Evolutionary conservation across 2,113 vertebrate genomes (phyloP), one percentile per base, ranked within the genome.

Genomic region (Albula goreensis): DNA sequence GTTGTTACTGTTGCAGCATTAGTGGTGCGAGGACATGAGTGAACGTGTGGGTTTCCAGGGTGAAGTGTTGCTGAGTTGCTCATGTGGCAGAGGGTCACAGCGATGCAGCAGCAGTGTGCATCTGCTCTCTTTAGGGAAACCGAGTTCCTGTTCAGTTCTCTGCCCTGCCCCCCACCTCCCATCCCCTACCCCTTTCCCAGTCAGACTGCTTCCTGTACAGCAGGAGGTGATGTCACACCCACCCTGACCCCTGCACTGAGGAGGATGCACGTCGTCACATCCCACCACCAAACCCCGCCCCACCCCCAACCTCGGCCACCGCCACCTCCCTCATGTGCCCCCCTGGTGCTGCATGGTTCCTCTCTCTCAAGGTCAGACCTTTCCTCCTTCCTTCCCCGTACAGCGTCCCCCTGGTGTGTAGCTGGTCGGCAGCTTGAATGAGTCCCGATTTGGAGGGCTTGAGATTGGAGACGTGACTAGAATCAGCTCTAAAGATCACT

Each of bases 221-320:
- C 92, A 94, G 93, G 94, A 95, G 93, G 90, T 90, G 91, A 93
- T 84, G 87, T 88, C 86, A 90, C 25, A 19, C 11, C 31, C 79
- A 80, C 19, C 70, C 85, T 93, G 93, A 94, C 93, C 89, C 91
- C 86, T 94, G 87, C 92, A 89, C 86, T 74, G 63, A 53, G 74
- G 87, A 95, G 93, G 92, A 95, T 92, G 88, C 63, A 80, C 92
- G 87, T 92, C 90, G 88, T 95, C 93, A 93, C 89, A 78, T 90
- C 85, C 56, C 63, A 15, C 83, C 17, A 53, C 50, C 63, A 10
- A 22, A 13, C 83, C 41, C 50, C 31, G 50, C 51, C 53, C 5
- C 70, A 41, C 60, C 50, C 50, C n/a, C 57, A n/a, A 25, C 13
- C 57, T 17, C n/a, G 48, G 31, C 41, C 15, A 17, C 56, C 8